Conservation (phyloP, 2,113 vertebrate species). For the Amphiprion ocellaris region DNA sequence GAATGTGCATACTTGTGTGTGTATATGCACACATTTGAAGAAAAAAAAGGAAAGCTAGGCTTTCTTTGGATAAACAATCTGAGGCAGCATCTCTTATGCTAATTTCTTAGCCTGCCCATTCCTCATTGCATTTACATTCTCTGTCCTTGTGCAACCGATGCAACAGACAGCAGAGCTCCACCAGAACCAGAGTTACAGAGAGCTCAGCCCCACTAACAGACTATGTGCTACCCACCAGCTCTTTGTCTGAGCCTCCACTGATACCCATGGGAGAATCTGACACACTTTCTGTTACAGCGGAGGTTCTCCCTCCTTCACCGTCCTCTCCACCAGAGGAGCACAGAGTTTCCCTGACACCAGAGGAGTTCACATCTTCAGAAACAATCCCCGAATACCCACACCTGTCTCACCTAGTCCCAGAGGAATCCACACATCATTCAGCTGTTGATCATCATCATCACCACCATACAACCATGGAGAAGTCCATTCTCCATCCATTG, state of each 20-base stretch:
- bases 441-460: constrained; percentile 35
- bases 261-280: constrained; percentile 50
- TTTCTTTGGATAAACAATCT: constrained; percentile 81
- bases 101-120: constrained; percentile 68
- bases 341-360: constrained; percentile 27
- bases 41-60: constrained; percentile 30
- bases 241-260: constrained; percentile 39
- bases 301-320: constrained; percentile 48
- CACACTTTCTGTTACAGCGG: constrained; percentile 57
- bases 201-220: constrained; percentile 37
- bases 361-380: constrained; percentile 41
- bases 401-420: constrained; percentile 28
- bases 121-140: constrained; percentile 72
- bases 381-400: constrained; percentile 40
- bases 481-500: constrained; percentile 4
- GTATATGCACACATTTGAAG: constrained; percentile 31
- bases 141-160: constrained; percentile 63
- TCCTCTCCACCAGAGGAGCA: constrained; percentile 38
- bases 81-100: constrained; percentile 84
- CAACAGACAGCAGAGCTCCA: constrained; percentile 55
- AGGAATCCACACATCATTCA: constrained; percentile 36
- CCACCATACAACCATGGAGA: constrained; percentile 27
- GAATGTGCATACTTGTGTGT: constrained; percentile 24
- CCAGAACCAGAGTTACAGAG: constrained; percentile 37
- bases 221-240: constrained; percentile 32